Base-by-base conservation (phyloP, 2,797 vertebrate species). In the Parambassis ranga region DNA sequence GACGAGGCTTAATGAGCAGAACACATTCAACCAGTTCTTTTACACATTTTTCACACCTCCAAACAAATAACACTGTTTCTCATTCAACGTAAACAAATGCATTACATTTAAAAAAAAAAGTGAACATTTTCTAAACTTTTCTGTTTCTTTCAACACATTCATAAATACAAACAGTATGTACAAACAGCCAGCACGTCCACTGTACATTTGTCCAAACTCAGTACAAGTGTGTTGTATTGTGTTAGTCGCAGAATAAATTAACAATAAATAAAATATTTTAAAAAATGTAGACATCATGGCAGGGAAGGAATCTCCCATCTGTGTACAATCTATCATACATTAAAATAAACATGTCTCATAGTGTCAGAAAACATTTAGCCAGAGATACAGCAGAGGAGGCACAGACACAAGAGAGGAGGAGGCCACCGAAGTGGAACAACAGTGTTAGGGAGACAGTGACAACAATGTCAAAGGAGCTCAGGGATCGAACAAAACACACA, bases 261-360 rank as follows among this genome's bases (percentile, higher is more conserved):
- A 77, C 41, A 89, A 89, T 90, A 89, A 90, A 88, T 87, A 79
- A 82, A 89, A 75, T 49, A 75, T 55, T 61, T 64, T 31, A 76
- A 68, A 53, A 59, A 63, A 58, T 16, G 4, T 51, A 50, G 27
- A 71, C 63, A 71, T 70, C 6, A 68, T 44, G 27, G 65, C 33
- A 53, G 18, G 53, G 37, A 47, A 38, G 77, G 11, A 65, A 23
- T 33, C 30, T 52, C 46, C 16, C 0, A 0, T 64, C 38, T 43
- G 56, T 4, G 64, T 57, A 53, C 26, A 30, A 51, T 8, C 39
- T 47, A 68, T 35, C 9, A 59, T 39, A 74, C 5, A n/a, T n/a
- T 42, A 33, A 65, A 64, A 68, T 39, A 26, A 65, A 61, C 36
- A 37, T 13, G 39, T 53, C 10, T 52, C 35, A 22, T 46, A 48